Evolutionary conservation across 2,888 invertebrate genomes (phyloP).

Genomic region (Aelia acuminata): DNA sequence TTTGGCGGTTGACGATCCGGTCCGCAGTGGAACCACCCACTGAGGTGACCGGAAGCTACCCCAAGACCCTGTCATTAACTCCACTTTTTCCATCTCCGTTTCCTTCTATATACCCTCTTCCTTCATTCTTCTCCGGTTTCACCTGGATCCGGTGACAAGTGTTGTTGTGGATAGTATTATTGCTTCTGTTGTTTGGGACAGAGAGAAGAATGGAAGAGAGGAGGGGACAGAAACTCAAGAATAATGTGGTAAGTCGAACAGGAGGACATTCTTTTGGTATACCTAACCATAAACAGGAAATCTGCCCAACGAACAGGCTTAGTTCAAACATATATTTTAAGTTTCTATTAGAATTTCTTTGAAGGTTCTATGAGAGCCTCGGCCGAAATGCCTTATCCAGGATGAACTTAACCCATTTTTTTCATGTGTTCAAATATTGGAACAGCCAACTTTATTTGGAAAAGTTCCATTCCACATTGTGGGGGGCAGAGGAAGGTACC

Average conservation of each 20-base stretch:
- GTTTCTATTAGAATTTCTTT: too few relatives aligned
- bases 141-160: slow-evolving; percentile 18
- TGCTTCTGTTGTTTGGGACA: neutral
- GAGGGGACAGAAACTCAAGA: neutral
- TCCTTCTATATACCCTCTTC: slow-evolving; percentile 1
- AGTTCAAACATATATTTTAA: too few relatives aligned
- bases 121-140: neutral
- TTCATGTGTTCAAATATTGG: too few relatives aligned
- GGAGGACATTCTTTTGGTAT: neutral
- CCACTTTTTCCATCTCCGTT: slow-evolving; percentile 2
- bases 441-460: too few relatives aligned
- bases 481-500: too few relatives aligned
- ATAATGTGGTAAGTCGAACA: neutral
- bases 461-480: too few relatives aligned
- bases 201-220: neutral
- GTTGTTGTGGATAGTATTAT: neutral
- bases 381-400: too few relatives aligned
- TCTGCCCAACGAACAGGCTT: too few relatives aligned
- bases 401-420: too few relatives aligned
- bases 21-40: slow-evolving; percentile 1
- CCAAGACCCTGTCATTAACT: slow-evolving; percentile 28
- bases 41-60: neutral
- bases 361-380: too few relatives aligned
- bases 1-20: neutral
- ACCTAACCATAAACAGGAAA: neutral